Conservation (phyloP, 2,888 invertebrate species). For the Oxyteleia sp. region DNA sequence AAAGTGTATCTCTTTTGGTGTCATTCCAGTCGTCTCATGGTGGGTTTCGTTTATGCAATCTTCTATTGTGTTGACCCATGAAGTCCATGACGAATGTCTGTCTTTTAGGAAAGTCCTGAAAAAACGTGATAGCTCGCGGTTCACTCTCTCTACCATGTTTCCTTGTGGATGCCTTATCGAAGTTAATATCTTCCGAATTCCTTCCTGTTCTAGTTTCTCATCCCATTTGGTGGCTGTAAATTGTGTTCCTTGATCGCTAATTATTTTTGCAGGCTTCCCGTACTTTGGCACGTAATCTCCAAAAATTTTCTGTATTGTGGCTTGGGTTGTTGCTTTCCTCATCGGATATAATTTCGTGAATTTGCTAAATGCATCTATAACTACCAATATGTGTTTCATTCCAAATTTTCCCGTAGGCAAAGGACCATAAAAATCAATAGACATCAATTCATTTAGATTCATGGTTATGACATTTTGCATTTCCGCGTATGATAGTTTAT, state of each 20-base stretch:
- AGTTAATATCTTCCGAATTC: slow-evolving; percentile 16
- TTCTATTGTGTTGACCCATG: no score
- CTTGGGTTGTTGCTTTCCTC: slow-evolving; percentile 22
- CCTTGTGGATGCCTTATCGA: slow-evolving; percentile 45
- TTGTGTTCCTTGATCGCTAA: slow-evolving; percentile 40
- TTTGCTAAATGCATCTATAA: slow-evolving; percentile 46
- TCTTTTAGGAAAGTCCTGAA: neutral
- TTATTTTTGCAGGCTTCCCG: slow-evolving; percentile 17
- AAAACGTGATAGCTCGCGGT: slow-evolving; percentile 16
- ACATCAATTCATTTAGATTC: slow-evolving; percentile 32
- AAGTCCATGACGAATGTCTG: neutral
- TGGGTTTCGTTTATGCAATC: slow-evolving; percentile 5
- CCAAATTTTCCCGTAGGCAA: slow-evolving; percentile 28
- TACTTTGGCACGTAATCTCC: neutral
- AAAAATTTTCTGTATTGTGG: slow-evolving; percentile 1
- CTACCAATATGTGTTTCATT: slow-evolving; percentile 33
- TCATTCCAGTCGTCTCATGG: neutral
- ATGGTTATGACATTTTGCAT: neutral
- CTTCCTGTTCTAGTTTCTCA: neutral
- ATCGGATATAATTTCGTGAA: slow-evolving; percentile 45
- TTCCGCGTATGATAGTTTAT: neutral
- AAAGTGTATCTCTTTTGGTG: neutral
- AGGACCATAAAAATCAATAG: slow-evolving; percentile 59
- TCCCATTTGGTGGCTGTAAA: no score
- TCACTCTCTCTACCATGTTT: slow-evolving; percentile 37